Conservation (phyloP, 2,113 vertebrate genomes). For the Zosterops lateralis region DNA sequence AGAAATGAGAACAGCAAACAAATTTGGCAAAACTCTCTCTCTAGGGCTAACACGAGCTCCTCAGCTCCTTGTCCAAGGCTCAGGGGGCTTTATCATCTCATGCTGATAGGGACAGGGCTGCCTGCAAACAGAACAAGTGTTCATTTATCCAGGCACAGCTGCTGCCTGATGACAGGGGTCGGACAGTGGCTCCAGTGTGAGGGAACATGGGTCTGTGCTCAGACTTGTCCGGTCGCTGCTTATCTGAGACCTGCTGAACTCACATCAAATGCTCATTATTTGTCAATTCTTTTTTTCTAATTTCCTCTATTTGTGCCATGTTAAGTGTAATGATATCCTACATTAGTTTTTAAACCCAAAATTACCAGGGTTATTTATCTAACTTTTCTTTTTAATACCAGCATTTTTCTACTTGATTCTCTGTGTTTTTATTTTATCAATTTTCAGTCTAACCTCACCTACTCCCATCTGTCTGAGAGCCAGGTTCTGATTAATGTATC, state of each 20-base stretch:
- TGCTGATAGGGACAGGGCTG: background rate
- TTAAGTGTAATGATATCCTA: background rate
- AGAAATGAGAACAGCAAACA: background rate
- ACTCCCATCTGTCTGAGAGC: background rate
- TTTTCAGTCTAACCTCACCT: background rate
- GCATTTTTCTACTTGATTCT: background rate
- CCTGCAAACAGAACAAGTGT: background rate
- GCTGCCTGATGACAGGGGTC: background rate
- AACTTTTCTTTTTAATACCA: background rate
- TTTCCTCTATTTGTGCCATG: background rate
- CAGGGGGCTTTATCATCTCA: background rate
- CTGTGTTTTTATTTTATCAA: background rate
- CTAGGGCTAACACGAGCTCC: background rate
- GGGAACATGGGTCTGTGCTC: background rate
- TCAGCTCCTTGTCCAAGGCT: background rate
- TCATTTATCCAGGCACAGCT: background rate
- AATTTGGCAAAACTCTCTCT: background rate
- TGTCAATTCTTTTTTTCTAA: background rate
- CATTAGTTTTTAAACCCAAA: background rate
- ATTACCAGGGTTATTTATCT: background rate
- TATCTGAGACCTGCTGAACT: background rate
- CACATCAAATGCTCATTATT: background rate
- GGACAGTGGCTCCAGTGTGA: background rate
- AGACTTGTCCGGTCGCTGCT: background rate
- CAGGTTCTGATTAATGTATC: background rate